phyloP scores from a whole-genome alignment of 2,113 vertebrate genomes.

The Hyperoodon ampullatus region DNA sequence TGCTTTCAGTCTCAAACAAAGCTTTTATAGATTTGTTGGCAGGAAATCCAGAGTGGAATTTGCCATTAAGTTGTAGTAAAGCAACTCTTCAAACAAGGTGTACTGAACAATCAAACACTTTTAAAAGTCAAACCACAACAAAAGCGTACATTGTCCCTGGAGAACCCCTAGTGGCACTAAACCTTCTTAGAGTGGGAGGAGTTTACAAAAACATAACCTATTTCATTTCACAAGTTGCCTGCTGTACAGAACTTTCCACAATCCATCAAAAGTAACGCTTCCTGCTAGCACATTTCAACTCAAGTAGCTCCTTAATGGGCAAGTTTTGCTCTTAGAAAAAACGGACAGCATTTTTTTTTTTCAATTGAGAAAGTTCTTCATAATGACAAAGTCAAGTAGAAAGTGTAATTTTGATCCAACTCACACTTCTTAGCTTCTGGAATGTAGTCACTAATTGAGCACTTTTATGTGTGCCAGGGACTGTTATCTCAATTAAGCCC shows the following conservation, averaged over 20 bases:
- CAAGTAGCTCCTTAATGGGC: background rate
- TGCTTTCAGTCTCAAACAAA: slow-evolving; percentile 69
- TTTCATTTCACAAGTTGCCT: background rate
- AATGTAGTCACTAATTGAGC: background rate
- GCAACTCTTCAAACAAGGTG: slow-evolving; percentile 68
- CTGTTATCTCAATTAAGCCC: background rate
- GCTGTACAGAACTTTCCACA: background rate
- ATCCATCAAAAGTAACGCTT: background rate
- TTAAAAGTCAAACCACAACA: slow-evolving; percentile 66
- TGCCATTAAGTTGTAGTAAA: slow-evolving; percentile 70
- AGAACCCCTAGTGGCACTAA: background rate
- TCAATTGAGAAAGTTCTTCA: slow-evolving; percentile 14
- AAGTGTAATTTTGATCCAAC: background rate
- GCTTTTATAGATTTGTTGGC: slow-evolving; percentile 77
- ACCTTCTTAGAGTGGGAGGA: slow-evolving; percentile 39
- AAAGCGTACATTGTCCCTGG: slow-evolving; percentile 54
- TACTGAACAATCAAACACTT: slow-evolving; percentile 70
- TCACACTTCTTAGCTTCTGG: background rate
- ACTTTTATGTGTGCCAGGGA: background rate
- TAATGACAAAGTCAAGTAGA: background rate
- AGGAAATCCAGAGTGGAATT: slow-evolving; percentile 76
- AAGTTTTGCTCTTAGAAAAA: slow-evolving; percentile 33
- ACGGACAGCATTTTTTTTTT: background rate
- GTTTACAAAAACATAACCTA: slow-evolving; percentile 10
- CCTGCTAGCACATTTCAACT: background rate